These are phyloP conservation scores for Uropetala carovei DNA, from an alignment of 2,888 invertebrate genomes.

Conservation along the genomic window DNA sequence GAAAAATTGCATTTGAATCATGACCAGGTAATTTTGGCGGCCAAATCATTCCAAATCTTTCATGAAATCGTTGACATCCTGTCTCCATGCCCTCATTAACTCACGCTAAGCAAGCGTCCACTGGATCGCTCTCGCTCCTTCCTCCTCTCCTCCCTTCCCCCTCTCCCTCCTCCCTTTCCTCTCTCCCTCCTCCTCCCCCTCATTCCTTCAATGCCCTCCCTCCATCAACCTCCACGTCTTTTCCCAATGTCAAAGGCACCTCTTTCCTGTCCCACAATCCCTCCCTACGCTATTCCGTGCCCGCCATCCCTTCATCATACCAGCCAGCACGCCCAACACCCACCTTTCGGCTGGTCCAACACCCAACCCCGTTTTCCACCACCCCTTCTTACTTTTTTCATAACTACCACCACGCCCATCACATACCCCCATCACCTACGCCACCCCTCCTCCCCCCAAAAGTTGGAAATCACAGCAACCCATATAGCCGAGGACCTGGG, in stretches of 20 bases:
- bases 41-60: too few species aligned
- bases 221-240: background rate
- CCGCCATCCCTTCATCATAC: background rate
- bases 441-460: background rate
- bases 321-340: background rate
- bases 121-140: too few species aligned
- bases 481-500: background rate
- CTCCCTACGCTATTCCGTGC: background rate
- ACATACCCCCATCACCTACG: constrained; percentile 7
- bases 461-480: background rate
- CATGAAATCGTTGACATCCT: too few species aligned
- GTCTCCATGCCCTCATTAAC: too few species aligned
- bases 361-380: background rate
- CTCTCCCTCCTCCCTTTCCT: too few species aligned
- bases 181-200: background rate
- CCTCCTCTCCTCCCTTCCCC: too few species aligned
- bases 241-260: constrained; percentile 1
- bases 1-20: too few species aligned
- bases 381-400: background rate
- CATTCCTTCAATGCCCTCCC: background rate
- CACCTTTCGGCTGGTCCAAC: background rate
- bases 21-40: too few species aligned
- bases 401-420: constrained; percentile 43
- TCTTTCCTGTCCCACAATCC: background rate
- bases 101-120: too few species aligned